These are phyloP conservation scores for Otolemur garnettii DNA, from an alignment of 2,113 vertebrate species.

Conservation along the genomic window DNA sequence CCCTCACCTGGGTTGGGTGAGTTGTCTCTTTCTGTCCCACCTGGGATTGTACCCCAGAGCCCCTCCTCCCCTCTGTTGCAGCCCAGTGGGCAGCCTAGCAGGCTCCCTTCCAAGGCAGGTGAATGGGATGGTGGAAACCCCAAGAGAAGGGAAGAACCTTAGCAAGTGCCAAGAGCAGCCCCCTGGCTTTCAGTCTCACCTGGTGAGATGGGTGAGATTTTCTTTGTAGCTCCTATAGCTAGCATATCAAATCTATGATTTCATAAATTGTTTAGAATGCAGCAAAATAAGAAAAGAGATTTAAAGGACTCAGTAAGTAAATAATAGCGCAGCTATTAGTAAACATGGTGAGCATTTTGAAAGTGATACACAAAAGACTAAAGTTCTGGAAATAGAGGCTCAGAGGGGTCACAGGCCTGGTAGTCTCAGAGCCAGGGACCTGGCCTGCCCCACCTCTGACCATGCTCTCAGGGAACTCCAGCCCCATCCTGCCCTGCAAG, in stretches of 20 bases:
- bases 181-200: not conserved
- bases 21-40: not conserved
- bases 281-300: slow-evolving; percentile 37
- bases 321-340: not conserved
- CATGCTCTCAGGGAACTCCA: not conserved
- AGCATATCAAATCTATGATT: not conserved
- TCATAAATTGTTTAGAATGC: not conserved
- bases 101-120: not conserved
- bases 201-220: no score
- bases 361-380: not conserved
- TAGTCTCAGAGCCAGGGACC: not conserved
- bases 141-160: not conserved
- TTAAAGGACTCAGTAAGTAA: slow-evolving; percentile 5
- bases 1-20: not conserved
- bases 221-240: not conserved
- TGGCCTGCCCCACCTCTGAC: not conserved
- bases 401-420: not conserved
- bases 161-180: not conserved
- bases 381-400: not conserved
- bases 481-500: not conserved
- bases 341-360: slow-evolving; percentile 9
- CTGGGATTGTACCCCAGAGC: not conserved
- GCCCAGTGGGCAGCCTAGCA: not conserved
- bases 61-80: not conserved
- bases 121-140: not conserved